Evolutionary conservation across 1,140 invertebrate species (phyloP), one percentile per base, ranked within the genome.

Genomic region (Psix sp.): DNA sequence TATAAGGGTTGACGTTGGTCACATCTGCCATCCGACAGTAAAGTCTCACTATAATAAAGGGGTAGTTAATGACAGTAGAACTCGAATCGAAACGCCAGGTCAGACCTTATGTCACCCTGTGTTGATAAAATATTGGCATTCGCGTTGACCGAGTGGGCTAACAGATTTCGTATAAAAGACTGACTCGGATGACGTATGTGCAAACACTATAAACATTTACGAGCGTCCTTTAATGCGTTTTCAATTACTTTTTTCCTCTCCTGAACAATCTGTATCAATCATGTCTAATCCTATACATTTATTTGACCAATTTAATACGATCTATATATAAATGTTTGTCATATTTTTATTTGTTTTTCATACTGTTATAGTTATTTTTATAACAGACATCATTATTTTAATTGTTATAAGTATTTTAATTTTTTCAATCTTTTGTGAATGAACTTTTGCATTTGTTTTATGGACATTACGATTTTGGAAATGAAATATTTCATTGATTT

Each of bases 41-140:
- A 74, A 77, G 40, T 77, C 67, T 49, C 60, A 57, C 71, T 54
- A 80, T 81, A 83, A 84, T 82, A 86, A 87, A 85, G 80, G 84
- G 84, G 82, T 85, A 82, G 80, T 83, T 83, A 85, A 85, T 86
- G 83, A 85, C 80, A 71, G 49, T 49, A 73, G 72, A 72, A 70
- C 45, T 66, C 14, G 21, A n/a, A n/a, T 80, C 78, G 63, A 62
- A 74, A 77, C 66, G 56, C 68, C 63, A 65, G 54, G 56, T 63
- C 40, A 71, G 70, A 76, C 82, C 82, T 80, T 86, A 81, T 85
- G 84, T 77, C 79, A 65, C 51, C 65, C 74, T 78, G 78, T 84
- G 79, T 84, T 86, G 84, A 78, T 83, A 79, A 86, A 86, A 86
- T 83, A 86, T 86, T 82, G 81, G 78, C 63, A 81, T 52, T 67